These are phyloP conservation scores for Drosophila seguyi DNA, from an alignment of 1,140 invertebrate genomes.

Conservation along the genomic window DNA sequence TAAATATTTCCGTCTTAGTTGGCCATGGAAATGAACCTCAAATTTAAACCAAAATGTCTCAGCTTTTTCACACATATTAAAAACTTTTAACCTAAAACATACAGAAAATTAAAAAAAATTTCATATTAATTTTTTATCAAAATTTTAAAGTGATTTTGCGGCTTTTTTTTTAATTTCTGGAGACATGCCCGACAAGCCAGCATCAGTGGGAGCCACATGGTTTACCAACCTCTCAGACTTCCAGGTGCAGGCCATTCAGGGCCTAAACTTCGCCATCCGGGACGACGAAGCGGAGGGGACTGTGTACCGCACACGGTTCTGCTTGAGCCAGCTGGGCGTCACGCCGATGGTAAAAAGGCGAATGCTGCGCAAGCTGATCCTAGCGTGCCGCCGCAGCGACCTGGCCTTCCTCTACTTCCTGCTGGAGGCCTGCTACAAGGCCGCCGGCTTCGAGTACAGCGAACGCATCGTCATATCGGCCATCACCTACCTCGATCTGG, in stretches of 20 bases:
- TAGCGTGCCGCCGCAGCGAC: constrained; percentile 26
- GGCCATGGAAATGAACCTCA: not conserved
- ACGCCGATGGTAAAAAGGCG: constrained; percentile 23
- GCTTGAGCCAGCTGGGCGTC: constrained; percentile 26
- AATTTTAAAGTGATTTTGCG: constrained; percentile 25
- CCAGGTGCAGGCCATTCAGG: constrained; percentile 18
- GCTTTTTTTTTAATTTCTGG: no score
- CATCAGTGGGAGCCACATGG: constrained; percentile 23
- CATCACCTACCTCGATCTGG: constrained; percentile 37
- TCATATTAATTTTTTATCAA: not conserved
- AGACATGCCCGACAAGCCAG: not conserved
- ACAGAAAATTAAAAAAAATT: constrained; percentile 1
- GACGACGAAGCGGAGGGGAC: constrained; percentile 34
- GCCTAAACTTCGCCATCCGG: constrained; percentile 15
- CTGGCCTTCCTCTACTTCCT: constrained; percentile 51
- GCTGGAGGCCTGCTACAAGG: constrained; percentile 38
- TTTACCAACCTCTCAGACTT: constrained; percentile 36
- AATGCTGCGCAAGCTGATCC: constrained; percentile 8
- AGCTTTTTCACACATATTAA: not conserved
- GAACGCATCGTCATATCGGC: constrained; percentile 30
- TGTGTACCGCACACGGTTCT: constrained; percentile 18
- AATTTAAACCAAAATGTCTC: not conserved
- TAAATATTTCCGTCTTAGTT: not conserved
- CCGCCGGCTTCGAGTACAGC: constrained; percentile 4
- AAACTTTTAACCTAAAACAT: not conserved